Evolutionary conservation across 2,113 vertebrate genomes (phyloP), one percentile per base, ranked within the genome.

Genomic region (Sterna hirundo): DNA sequence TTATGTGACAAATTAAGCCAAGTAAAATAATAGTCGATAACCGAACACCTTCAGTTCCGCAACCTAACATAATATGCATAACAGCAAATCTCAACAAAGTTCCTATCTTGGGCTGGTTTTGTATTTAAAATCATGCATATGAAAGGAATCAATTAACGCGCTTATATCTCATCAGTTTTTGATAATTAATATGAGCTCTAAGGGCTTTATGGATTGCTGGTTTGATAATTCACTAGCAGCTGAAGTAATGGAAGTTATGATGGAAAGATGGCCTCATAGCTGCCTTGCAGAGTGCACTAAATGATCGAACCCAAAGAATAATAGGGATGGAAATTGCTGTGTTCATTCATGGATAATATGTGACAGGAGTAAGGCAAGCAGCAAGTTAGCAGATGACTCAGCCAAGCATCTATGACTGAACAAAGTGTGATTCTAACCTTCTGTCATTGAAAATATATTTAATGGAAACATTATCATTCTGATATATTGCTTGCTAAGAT

Each of bases 361-460:
- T 81, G 97, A 91, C 87, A 94, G 82, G 82, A 96, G 71, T 90
- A 97, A 97, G 84, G 89, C 93, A 92, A 96, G 95, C 94, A 96
- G 95, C 75, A 94, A 92, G 88, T 83, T 93, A 95, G 93, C 90
- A 97, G 94, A 94, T 96, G 95, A 97, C 90, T 96, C 96, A 97
- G 95, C 83, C 96, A 90, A 93, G 91, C 93, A 96, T 91, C 93
- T 96, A 89, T 93, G 88, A 94, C 94, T 97, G 96, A 95, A 96
- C 80, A 95, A 96, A 95, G 94, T 97, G 96, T 95, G 96, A 95
- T 97, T 97, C 95, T 97, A 97, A 97, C 96, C 96, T 96, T 96
- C 96, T 97, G 97, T 96, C 94, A 97, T 90, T 96, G 95, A 97
- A 97, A 97, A 96, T 96, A 90, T 94, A 94, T 97, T 97, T 97